Evolutionary conservation across 2,888 invertebrate species (phyloP).

Genomic region (Suillia variegata): DNA sequence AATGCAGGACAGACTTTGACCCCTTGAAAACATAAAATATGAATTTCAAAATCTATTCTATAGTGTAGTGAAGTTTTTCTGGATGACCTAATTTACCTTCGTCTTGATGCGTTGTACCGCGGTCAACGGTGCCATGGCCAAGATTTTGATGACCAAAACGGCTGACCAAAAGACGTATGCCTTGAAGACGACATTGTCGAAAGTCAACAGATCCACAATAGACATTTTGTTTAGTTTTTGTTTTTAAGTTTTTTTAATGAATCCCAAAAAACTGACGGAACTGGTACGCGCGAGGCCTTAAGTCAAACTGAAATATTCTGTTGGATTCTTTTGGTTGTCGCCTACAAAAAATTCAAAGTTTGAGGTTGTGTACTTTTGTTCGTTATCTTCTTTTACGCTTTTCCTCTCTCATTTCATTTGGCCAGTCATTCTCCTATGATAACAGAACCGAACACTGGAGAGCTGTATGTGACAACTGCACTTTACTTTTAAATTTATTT

Average conservation of each 20-base stretch:
- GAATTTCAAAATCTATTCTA: no score
- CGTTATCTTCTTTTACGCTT: not conserved
- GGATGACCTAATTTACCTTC: no score
- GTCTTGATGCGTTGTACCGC: constrained; percentile 59
- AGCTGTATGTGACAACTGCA: not conserved
- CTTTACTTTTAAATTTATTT: not conserved
- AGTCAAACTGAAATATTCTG: not conserved
- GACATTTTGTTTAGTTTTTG: constrained; percentile 36
- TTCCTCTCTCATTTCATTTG: not conserved
- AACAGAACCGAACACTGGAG: not conserved
- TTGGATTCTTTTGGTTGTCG: not conserved
- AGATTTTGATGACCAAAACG: constrained; percentile 61
- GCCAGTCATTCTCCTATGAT: not conserved
- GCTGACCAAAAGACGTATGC: constrained; percentile 60
- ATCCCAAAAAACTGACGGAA: not conserved
- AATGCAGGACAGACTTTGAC: not conserved
- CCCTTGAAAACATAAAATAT: no score
- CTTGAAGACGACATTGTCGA: constrained; percentile 56
- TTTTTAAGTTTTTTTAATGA: no score
- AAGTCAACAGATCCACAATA: constrained; percentile 39
- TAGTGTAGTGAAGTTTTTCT: no score
- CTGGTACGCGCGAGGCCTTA: not conserved
- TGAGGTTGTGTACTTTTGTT: not conserved
- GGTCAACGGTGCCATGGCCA: constrained; percentile 60
- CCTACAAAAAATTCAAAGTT: not conserved